Evolutionary conservation across 2,113 vertebrate genomes (phyloP), one percentile per base, ranked within the genome.

Genomic region (Pseudonaja textilis): DNA sequence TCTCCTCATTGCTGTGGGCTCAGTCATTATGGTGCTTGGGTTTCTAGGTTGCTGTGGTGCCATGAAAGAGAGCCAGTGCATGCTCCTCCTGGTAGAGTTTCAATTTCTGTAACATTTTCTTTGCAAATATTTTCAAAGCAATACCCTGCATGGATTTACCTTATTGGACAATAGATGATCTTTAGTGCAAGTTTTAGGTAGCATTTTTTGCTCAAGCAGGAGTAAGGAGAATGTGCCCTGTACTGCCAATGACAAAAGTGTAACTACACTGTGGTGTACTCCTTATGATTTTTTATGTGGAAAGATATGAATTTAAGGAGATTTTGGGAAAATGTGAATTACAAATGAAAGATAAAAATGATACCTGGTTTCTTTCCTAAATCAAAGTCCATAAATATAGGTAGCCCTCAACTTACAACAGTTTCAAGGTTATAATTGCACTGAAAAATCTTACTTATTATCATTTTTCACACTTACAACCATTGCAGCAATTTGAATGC

Each of bases 11-110:
- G 97, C 97, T 0, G 98, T 98, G 94, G 97, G 97, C 0, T 91
- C 97, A 57, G 97, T 98, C 93, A 98, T 99, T 95, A 98, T 98
- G 98, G 16, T 98, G 25, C 96, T 99, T 1, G 98, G 98, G 3
- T 99, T 99, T 96, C 98, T 99, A 88, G 99, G 98, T 0, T 99
- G 98, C 95, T 99, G 98, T 0, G 98, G 99, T 2, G 98, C 98
- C 22, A 69, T 98, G 39, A 97, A 85, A 86, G 98, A 99, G 97
- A 99, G 97, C 94, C 97, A 96, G 34, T 99, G 98, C 96, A 96
- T 99, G 98, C 96, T 99, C 93, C 90, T 99, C 42, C 61, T 98
- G 98, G 99, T 99, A 96, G n/a, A 96, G 92, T 93, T 93, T 55
- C 34, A 12, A 91, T 91, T 94, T 91, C 34, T 16, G 90, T 89